Percentiles rank a stretch among this genome's conserved stretches.
Conservation (phyloP, 2,113 vertebrate species). For the Gulo gulo region DNA sequence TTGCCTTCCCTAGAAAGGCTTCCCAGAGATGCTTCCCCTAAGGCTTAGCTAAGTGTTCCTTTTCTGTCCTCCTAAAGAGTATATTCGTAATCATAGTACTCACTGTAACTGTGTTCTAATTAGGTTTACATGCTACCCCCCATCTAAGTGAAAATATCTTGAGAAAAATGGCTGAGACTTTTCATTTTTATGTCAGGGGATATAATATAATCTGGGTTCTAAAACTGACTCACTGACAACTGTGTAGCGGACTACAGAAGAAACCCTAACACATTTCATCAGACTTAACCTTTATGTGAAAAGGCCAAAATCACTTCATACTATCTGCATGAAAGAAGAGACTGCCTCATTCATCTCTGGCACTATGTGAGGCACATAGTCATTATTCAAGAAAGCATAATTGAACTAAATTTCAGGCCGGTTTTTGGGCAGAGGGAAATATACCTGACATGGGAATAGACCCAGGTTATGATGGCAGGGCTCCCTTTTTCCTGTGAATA, state of each 20-base stretch:
- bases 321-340: neutral
- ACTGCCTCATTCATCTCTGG: neutral
- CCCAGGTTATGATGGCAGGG: neutral
- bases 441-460: neutral
- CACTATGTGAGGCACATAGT: neutral
- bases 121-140: neutral
- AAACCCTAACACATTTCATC: neutral
- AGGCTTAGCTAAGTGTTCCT: neutral
- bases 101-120: neutral
- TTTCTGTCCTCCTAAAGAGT: neutral
- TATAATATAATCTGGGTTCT: neutral
- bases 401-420: neutral
- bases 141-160: neutral
- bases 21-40: neutral
- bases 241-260: neutral
- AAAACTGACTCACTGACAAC: neutral
- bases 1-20: neutral
- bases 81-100: neutral
- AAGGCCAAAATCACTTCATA: neutral
- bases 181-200: neutral
- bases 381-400: neutral
- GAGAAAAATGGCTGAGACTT: neutral
- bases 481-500: neutral
- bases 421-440: neutral
- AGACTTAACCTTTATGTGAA: conserved; percentile 21